Evolutionary conservation across 2,888 invertebrate genomes (phyloP).

Genomic region (Amblyjoppa proteus): DNA sequence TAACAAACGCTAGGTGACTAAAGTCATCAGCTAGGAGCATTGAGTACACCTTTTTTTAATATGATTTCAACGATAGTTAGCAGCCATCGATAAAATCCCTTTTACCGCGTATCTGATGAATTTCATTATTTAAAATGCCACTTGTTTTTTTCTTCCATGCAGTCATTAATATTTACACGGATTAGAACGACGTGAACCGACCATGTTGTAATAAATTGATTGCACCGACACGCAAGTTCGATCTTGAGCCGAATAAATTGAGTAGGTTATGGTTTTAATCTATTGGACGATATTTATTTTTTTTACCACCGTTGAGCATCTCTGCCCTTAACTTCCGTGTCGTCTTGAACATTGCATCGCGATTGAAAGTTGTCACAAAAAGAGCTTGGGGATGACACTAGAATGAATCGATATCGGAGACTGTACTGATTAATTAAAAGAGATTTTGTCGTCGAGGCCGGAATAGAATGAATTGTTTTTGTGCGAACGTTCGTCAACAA

Average conservation of each 20-base stretch:
- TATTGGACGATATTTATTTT: conserved; percentile 1
- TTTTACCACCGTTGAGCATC: not conserved
- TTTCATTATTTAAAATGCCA: conserved; percentile 70
- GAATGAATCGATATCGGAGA: conserved; percentile 15
- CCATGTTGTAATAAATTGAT: conserved; percentile 35
- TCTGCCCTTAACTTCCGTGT: not conserved
- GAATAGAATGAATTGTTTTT: conserved; percentile 1
- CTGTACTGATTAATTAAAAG: not conserved
- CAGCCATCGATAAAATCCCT: conserved; percentile 61
- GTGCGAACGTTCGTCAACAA: conserved; percentile 28
- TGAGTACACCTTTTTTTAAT: conserved; percentile 5
- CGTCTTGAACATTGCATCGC: not conserved
- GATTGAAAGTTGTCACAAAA: not conserved
- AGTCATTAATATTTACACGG: conserved; percentile 67
- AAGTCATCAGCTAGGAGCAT: conserved; percentile 29
- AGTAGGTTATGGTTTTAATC: conserved; percentile 11
- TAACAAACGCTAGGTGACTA: conserved; percentile 35
- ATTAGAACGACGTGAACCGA: conserved; percentile 50
- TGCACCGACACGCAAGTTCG: conserved; percentile 2
- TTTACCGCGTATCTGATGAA: conserved; percentile 61
- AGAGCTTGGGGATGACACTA: not conserved
- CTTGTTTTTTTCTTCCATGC: conserved; percentile 70
- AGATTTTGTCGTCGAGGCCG: not conserved
- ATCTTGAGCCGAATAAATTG: not conserved
- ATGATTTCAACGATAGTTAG: conserved; percentile 35